These are phyloP conservation scores for Sebastes schlegelii DNA, from an alignment of 2,113 vertebrate genomes.

Conservation along the genomic window DNA sequence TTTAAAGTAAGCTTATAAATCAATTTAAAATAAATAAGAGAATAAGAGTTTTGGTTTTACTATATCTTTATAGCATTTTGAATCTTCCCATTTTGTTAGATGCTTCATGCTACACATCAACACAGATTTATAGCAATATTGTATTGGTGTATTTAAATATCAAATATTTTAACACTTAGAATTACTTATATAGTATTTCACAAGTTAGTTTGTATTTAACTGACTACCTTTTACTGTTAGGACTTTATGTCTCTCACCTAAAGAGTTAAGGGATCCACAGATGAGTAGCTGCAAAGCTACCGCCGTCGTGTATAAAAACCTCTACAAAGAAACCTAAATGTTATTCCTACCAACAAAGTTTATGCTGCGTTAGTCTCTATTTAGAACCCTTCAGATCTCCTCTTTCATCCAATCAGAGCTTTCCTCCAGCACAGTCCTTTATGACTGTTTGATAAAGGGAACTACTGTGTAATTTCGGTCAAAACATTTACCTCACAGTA, in stretches of 20 bases:
- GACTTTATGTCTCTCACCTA: neutral
- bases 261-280: neutral
- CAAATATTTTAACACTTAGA: neutral
- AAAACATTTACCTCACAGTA: slow-evolving; percentile 43
- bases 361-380: slow-evolving; percentile 14
- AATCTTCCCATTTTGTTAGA: neutral
- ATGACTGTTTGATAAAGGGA: slow-evolving; percentile 32
- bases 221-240: neutral
- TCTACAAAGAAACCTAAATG: slow-evolving; percentile 16
- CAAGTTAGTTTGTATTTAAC: neutral
- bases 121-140: neutral
- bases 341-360: slow-evolving; percentile 28
- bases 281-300: neutral
- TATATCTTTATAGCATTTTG: neutral
- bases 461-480: slow-evolving; percentile 22
- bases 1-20: neutral
- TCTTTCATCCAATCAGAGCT: neutral
- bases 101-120: neutral
- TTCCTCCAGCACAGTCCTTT: neutral
- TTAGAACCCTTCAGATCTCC: slow-evolving; percentile 9
- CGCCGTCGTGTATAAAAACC: neutral
- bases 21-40: neutral
- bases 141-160: neutral
- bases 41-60: neutral
- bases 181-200: neutral